These are phyloP conservation scores for Eulemur macaco DNA, from an alignment of 2,113 vertebrate species.

Conservation along the genomic window DNA sequence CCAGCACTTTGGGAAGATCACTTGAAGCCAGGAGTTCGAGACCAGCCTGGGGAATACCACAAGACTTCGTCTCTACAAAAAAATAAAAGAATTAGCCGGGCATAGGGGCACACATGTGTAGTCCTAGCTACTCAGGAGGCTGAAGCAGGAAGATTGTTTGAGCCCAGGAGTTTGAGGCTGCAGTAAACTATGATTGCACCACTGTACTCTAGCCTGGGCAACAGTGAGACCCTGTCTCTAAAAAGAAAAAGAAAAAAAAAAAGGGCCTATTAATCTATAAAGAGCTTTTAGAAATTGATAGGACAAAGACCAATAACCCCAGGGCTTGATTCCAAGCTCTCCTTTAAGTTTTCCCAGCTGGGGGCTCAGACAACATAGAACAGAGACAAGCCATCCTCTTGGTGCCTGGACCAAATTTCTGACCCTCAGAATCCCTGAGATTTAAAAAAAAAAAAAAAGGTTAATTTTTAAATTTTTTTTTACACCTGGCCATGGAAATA, in stretches of 20 bases:
- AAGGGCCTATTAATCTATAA: no score
- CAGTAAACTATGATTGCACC: no score
- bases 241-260: not conserved
- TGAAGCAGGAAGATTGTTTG: not conserved
- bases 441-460: not conserved
- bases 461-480: not conserved
- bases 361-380: not conserved
- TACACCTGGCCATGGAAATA: not conserved
- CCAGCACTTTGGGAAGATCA: not conserved
- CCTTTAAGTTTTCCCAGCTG: not conserved
- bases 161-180: not conserved
- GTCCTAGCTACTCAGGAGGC: not conserved
- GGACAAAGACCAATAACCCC: not conserved
- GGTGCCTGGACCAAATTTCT: not conserved
- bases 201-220: not conserved
- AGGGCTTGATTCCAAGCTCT: not conserved
- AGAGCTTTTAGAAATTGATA: not conserved
- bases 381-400: not conserved
- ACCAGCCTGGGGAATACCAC: not conserved
- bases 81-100: not conserved
- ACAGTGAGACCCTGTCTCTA: not conserved
- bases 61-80: not conserved
- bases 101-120: not conserved
- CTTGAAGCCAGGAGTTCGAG: not conserved
- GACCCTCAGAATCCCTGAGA: not conserved